Base-by-base conservation (phyloP, 2,797 vertebrate species). In the Anguilla obscura region DNA sequence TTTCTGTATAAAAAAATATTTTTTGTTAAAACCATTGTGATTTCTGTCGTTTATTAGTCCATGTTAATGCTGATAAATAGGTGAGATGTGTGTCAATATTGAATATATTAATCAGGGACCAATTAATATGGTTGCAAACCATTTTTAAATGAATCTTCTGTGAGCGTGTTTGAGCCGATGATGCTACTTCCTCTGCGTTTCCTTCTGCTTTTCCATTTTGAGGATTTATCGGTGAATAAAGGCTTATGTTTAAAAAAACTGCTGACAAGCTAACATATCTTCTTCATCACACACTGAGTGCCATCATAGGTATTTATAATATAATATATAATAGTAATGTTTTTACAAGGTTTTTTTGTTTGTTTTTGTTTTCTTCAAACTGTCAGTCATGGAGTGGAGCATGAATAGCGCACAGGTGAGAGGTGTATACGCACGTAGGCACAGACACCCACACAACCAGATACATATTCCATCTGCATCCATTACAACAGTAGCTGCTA, bases 41-140 rank as follows among this genome's bases (percentile, higher is more conserved):
- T 92, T 69, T 80, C 87, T 87, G 83, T 60, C 54, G 14, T 89
- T 69, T 88, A 83, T 93, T 91, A 93, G 69, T 85, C 91, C 69
- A 89, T 30, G 56, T 58, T 30, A 3, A 84, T 79, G 18, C 30
- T n/a, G 36, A 50, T 54, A 52, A 52, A 8, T 6, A 12, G 2
- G 2, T 52, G 4, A 12, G 8, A 30, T 50, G 21, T 50, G 16
- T 16, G 45, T 52, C 14, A 84, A 27, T 84, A 30, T 14, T 12
- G 24, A 80, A 80, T 80, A 5, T 18, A 54, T n/a, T 52, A 84
- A 84, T 84, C 24, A 24, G n/a, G 71, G 5, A 45, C 52, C 30
- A 21, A 50, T 45, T 80, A 80, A 80, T 45, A 80, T 45, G 40
- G 14, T 24, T 21, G 16, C 7, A 40, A 80, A 45, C 18, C 12